These are phyloP conservation scores for Hirtodrosophila cameraria DNA, from an alignment of 2,888 invertebrate species.

Conservation along the genomic window DNA sequence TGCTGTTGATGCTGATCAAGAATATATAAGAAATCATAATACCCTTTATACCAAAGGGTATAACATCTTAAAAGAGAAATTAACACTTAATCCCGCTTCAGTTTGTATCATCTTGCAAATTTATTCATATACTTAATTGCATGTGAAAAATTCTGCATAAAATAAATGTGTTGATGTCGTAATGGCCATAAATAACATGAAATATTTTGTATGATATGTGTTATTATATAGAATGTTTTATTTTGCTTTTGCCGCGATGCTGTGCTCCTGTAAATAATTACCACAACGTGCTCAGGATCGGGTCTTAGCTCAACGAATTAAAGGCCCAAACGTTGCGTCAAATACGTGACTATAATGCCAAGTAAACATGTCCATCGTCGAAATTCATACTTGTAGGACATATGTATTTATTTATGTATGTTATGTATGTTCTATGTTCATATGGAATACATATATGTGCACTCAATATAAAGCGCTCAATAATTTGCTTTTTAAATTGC, in stretches of 20 bases:
- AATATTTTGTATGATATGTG: slow-evolving; percentile 65
- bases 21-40: too few relatives aligned
- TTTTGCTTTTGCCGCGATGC: slow-evolving; percentile 42
- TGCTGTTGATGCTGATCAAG: too few relatives aligned
- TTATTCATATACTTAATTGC: slow-evolving; percentile 60
- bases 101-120: slow-evolving; percentile 29
- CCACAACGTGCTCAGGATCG: slow-evolving; percentile 60
- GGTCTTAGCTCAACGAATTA: slow-evolving; percentile 72
- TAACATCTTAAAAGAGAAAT: too few relatives aligned
- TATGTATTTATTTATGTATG: slow-evolving; percentile 7
- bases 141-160: slow-evolving; percentile 43
- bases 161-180: slow-evolving; percentile 66
- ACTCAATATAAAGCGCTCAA: slow-evolving; percentile 66
- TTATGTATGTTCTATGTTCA: background rate
- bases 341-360: slow-evolving; percentile 76
- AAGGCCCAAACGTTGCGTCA: slow-evolving; percentile 78
- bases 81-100: slow-evolving; percentile 5
- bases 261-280: slow-evolving; percentile 76
- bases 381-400: slow-evolving; percentile 15
- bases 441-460: slow-evolving; percentile 34
- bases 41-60: too few relatives aligned
- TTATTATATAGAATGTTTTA: slow-evolving; percentile 59
- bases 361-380: slow-evolving; percentile 36
- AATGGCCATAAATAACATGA: slow-evolving; percentile 69
- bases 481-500: slow-evolving; percentile 74